phyloP scores from a whole-genome alignment of 1,140 invertebrate species.

The Apis mellifera region Amel_HAv3.1 CM009945.2:8089001-8089500 shows the following conservation, averaged over 20 bases:
- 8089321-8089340: background rate
- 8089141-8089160: background rate
- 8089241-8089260: background rate
- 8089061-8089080: slow-evolving; percentile 5
- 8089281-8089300: background rate
- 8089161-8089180: background rate
- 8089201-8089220: background rate
- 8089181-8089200: background rate
- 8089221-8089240: background rate
- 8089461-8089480: slow-evolving; percentile 66
- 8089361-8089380: background rate
- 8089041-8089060: background rate
- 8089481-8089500: slow-evolving; percentile 65
- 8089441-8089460: slow-evolving; percentile 68
- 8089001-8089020: background rate
- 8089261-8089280: background rate
- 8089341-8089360: background rate
- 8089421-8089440: slow-evolving; percentile 49
- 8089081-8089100: background rate
- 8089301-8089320: too few species aligned
- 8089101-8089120: too few species aligned
- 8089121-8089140: background rate
- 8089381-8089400: slow-evolving; percentile 15
- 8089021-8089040: background rate
- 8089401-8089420: slow-evolving; percentile 35